Conservation (phyloP, 1,140 invertebrate genomes). For the Drosophila trapezifrons region DNA sequence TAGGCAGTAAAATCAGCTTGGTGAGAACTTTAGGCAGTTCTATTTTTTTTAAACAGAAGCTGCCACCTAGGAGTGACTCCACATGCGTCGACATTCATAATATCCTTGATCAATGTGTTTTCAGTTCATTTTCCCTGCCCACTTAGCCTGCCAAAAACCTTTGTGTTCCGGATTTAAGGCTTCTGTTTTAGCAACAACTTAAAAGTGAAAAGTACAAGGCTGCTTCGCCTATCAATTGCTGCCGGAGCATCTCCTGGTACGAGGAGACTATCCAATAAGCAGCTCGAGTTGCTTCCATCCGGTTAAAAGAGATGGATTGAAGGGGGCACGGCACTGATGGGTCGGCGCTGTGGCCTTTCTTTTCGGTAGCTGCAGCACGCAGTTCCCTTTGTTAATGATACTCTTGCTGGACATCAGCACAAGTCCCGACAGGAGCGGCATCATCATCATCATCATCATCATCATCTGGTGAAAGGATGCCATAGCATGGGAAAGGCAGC, state of each 20-base stretch:
- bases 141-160: neutral
- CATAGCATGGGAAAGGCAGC: slow-evolving; percentile 21
- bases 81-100: too few species aligned
- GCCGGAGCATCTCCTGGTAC: slow-evolving; percentile 3
- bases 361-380: slow-evolving; percentile 70
- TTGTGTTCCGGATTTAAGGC: neutral
- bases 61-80: neutral
- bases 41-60: neutral
- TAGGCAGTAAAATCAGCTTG: too few species aligned
- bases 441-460: slow-evolving; percentile 39
- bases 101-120: neutral
- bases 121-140: neutral
- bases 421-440: slow-evolving; percentile 38
- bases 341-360: slow-evolving; percentile 26
- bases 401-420: slow-evolving; percentile 71
- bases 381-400: slow-evolving; percentile 82
- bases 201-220: slow-evolving; percentile 36
- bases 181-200: slow-evolving; percentile 37
- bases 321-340: slow-evolving; percentile 12
- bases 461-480: slow-evolving; percentile 54
- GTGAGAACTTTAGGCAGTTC: neutral
- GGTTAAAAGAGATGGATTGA: slow-evolving; percentile 20
- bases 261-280: slow-evolving; percentile 59
- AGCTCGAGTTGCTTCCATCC: slow-evolving; percentile 62
- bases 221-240: slow-evolving; percentile 51